A percentile compares a stretch with the other conserved stretches of the same genome.
phyloP scores from a whole-genome alignment of 2,888 invertebrate genomes.

The Zhuqinia jingwanae region DNA sequence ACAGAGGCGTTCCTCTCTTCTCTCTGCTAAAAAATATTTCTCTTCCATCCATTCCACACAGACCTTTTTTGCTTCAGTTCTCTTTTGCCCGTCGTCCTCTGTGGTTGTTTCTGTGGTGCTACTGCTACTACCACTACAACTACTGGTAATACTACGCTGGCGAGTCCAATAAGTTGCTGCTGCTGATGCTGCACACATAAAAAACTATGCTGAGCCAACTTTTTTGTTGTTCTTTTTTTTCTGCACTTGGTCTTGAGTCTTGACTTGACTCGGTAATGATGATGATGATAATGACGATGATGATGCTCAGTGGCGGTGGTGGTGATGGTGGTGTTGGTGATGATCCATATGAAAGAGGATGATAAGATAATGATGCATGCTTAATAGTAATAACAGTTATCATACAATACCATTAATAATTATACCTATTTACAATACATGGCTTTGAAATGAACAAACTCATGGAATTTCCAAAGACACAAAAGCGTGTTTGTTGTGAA shows the following conservation, averaged over 20 bases:
- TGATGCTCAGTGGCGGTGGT: not conserved
- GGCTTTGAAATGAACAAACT: too few species aligned
- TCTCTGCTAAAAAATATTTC: not conserved
- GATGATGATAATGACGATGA: not conserved
- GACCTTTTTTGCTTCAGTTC: conserved; percentile 17
- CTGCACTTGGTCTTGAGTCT: not conserved
- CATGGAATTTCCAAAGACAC: conserved; percentile 14
- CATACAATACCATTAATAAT: not conserved
- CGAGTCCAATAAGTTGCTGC: too few species aligned
- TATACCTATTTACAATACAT: not conserved
- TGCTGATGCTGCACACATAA: not conserved
- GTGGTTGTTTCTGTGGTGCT: conserved; percentile 2
- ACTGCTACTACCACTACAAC: not conserved
- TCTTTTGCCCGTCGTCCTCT: not conserved
- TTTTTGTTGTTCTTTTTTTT: not conserved
- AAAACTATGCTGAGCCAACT: conserved; percentile 38
- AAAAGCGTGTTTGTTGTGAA: not conserved
- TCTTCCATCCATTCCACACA: not conserved
- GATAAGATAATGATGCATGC: conserved; percentile 38
- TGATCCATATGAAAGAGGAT: conserved; percentile 22
- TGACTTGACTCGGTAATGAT: not conserved
- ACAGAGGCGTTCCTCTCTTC: conserved; percentile 10
- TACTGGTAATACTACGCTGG: too few species aligned
- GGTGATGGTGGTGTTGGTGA: not conserved
- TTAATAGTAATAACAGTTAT: not conserved